Base-by-base conservation (phyloP, 2,113 vertebrate species). In the Pungitius pungitius region DNA sequence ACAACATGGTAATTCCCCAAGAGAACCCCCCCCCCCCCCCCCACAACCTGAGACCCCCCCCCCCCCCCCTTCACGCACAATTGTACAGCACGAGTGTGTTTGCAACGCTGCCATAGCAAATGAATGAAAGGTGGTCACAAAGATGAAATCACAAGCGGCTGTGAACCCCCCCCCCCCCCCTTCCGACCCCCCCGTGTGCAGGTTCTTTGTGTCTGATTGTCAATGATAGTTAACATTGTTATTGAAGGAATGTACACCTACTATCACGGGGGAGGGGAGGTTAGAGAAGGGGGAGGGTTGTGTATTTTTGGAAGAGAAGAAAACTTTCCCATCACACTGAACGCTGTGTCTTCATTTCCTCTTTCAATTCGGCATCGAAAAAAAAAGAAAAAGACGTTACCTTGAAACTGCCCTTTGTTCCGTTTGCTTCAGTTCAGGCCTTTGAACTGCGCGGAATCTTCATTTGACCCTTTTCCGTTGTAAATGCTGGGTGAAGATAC, bases 1-100 rank as follows among this genome's bases (percentile, higher is more conserved):
- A 73, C 69, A 83, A 69, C 78, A 77, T 73, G 45, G 42, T 70
- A 60, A 62, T 52, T 18, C 59, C 72, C 80, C 35, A 15, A 37
- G 30, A 54, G n/a, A 59, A 22, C 26, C 30, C 15, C 13, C 4
- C n/a, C 13, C 57, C 37, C n/a, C n/a, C n/a, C n/a, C n/a, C n/a
- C n/a, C n/a, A n/a, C 30, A 30, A 51, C 59, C 60, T 68, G 39
- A 64, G 77, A 52, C 43, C 20, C 68, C 40, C 62, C n/a, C n/a
- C n/a, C n/a, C n/a, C n/a, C n/a, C n/a, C n/a, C 52, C 55, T 18
- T 49, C 13, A 40, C 35, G 55, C 51, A 68, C 66, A 42, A 30
- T 33, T 26, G 42, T 22, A 33, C 40, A 56, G 6, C 17, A 55
- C 10, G 30, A 33, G 30, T 72, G 60, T 20, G n/a, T n/a, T n/a